Conservation (phyloP, 2,113 vertebrate genomes). For the Charina bottae region DNA sequence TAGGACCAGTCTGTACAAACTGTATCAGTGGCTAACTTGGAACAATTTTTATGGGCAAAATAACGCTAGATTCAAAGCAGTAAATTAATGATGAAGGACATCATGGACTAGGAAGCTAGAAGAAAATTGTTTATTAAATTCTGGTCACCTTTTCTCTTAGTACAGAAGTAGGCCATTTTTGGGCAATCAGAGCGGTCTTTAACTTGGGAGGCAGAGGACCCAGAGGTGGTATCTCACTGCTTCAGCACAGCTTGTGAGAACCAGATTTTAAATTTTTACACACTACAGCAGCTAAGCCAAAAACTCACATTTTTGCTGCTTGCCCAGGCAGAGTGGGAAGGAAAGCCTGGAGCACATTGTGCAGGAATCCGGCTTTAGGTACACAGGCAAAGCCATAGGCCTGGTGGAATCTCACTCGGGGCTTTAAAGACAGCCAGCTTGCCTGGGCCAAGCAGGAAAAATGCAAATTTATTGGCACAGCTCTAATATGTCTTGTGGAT, state of each 20-base stretch:
- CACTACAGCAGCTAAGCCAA: not conserved
- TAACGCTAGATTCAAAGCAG: not conserved
- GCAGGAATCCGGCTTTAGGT: too few relatives aligned
- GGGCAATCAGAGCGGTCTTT: not conserved
- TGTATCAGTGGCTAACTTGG: not conserved
- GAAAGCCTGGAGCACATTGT: too few relatives aligned
- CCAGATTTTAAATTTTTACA: too few relatives aligned
- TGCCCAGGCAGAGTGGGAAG: not conserved
- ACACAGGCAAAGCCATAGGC: too few relatives aligned
- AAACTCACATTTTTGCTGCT: not conserved
- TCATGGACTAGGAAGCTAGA: not conserved
- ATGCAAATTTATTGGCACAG: too few relatives aligned
- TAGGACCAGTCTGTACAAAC: not conserved
- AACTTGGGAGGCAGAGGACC: not conserved
- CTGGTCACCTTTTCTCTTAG: not conserved
- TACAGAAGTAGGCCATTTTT: not conserved
- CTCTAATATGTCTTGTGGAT: too few relatives aligned
- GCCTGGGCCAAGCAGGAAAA: too few relatives aligned
- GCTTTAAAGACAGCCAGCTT: too few relatives aligned
- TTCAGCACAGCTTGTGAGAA: not conserved
- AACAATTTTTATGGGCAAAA: not conserved
- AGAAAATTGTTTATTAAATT: not conserved
- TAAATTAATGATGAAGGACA: not conserved
- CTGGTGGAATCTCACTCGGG: too few relatives aligned
- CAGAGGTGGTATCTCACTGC: not conserved